These are phyloP conservation scores for Mya arenaria DNA, from an alignment of 1,140 invertebrate genomes.

Conservation along the genomic window DNA sequence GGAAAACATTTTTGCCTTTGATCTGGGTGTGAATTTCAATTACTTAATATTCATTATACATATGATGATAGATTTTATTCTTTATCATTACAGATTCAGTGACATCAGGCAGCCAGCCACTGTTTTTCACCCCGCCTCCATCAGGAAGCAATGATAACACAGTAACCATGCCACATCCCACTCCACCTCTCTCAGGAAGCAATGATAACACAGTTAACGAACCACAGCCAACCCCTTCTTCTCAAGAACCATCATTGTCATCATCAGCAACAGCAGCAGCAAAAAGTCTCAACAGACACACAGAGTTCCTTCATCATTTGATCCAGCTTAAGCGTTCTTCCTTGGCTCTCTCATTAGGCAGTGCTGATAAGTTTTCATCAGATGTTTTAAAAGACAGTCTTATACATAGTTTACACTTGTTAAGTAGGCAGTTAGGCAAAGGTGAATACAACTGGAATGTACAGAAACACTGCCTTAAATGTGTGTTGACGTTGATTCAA, in stretches of 20 bases:
- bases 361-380: neutral
- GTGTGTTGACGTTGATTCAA: neutral
- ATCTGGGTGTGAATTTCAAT: too few relatives aligned
- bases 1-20: too few relatives aligned
- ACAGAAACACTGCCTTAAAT: slow-evolving; percentile 25
- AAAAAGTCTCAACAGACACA: slow-evolving; percentile 13
- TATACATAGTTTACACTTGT: slow-evolving; percentile 3
- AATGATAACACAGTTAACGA: too few relatives aligned
- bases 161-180: neutral
- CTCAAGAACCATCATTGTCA: too few relatives aligned
- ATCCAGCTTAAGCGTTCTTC: slow-evolving; percentile 11
- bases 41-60: too few relatives aligned
- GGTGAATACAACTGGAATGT: neutral
- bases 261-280: too few relatives aligned
- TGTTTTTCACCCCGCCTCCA: slow-evolving; percentile 33
- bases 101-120: slow-evolving; percentile 14
- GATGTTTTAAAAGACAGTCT: slow-evolving; percentile 17
- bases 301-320: slow-evolving; percentile 32
- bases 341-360: neutral
- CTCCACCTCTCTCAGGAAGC: neutral
- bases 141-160: neutral
- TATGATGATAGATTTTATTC: too few relatives aligned
- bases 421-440: neutral
- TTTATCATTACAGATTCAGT: slow-evolving; percentile 41
- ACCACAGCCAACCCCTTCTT: too few relatives aligned